These are phyloP conservation scores for Bos indicus DNA, from an alignment of 2,113 vertebrate species.

Conservation along the genomic window DNA sequence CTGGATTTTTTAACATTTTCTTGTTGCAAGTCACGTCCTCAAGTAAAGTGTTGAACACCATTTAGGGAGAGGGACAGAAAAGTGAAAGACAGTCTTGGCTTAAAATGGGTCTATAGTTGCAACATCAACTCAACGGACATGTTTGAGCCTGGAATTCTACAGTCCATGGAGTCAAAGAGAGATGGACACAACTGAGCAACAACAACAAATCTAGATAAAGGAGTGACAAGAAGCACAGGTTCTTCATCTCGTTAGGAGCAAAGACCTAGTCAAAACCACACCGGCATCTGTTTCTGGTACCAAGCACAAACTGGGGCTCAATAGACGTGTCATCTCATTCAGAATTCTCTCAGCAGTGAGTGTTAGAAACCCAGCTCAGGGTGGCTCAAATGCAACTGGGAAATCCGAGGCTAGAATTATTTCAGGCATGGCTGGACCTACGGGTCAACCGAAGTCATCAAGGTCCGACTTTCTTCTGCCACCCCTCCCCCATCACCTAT, in stretches of 20 bases:
- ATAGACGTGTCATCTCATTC: fast-evolving
- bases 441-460: background rate
- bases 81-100: background rate
- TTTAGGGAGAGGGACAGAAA: background rate
- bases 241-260: background rate
- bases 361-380: background rate
- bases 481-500: too few species aligned
- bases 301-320: background rate
- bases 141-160: background rate
- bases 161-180: background rate
- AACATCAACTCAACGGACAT: background rate
- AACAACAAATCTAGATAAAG: background rate
- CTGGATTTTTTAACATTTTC: background rate
- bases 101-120: background rate
- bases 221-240: background rate
- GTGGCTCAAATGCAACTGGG: background rate
- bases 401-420: background rate
- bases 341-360: background rate
- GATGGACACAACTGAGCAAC: background rate
- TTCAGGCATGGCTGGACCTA: background rate
- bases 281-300: background rate
- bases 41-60: background rate
- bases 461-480: background rate
- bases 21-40: background rate
- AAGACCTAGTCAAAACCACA: background rate